A percentile compares a stretch with the other conserved stretches of the same genome.
Conservation (phyloP, 2,797 vertebrate species). For the Caiman crocodilus region DNA sequence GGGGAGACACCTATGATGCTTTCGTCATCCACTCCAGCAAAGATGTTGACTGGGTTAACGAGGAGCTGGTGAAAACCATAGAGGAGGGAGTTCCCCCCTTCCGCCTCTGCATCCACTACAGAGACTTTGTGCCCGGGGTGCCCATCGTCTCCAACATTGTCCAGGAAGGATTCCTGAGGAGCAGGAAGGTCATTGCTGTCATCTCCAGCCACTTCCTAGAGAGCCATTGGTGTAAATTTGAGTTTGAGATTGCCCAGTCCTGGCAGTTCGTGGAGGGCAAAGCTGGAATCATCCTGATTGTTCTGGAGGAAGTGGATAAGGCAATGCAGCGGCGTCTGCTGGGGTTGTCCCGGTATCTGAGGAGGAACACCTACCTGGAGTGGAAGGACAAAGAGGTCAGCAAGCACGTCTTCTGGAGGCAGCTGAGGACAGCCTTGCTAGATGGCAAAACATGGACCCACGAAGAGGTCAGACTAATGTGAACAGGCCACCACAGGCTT, state of each 20-base stretch:
- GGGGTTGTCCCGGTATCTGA: constrained; percentile 83
- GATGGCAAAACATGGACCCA: constrained; percentile 59
- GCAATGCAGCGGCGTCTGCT: constrained; percentile 77
- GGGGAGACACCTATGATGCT: constrained; percentile 81
- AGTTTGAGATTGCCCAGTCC: constrained; percentile 85
- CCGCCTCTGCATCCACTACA: constrained; percentile 83
- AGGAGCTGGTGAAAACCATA: constrained; percentile 83
- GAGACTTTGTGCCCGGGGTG: constrained; percentile 85
- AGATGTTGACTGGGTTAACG: constrained; percentile 85
- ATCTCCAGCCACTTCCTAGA: constrained; percentile 82
- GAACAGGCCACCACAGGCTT: background rate
- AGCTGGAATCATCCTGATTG: constrained; percentile 83
- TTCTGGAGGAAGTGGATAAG: constrained; percentile 81
- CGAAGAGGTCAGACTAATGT: constrained; percentile 24
- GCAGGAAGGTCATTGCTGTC: constrained; percentile 82
- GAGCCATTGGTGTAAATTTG: constrained; percentile 86
- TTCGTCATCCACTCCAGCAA: constrained; percentile 89
- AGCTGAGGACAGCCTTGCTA: constrained; percentile 80
- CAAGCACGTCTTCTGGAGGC: constrained; percentile 82
- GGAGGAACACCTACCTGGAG: constrained; percentile 85
- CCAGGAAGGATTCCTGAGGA: constrained; percentile 84
- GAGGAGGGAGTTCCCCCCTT: constrained; percentile 82
- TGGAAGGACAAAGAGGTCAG: constrained; percentile 81
- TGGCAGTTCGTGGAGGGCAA: constrained; percentile 84
- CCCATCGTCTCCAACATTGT: constrained; percentile 85